Conservation (phyloP, 2,797 vertebrate genomes). For the Parotocinclus haroldoi region DNA sequence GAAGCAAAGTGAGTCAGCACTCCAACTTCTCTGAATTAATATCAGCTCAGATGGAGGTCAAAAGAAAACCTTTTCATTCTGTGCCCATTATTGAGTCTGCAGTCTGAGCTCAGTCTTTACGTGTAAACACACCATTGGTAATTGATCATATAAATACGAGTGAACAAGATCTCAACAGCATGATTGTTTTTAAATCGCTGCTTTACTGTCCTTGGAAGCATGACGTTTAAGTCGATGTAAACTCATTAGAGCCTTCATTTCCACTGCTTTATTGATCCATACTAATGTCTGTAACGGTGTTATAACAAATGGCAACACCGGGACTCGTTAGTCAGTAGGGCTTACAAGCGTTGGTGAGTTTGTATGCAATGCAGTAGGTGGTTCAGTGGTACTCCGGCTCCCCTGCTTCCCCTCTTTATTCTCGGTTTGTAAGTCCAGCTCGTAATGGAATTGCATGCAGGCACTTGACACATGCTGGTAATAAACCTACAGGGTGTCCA, state of each 20-base stretch:
- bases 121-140: no score
- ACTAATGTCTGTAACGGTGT: conserved; percentile 2
- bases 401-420: not conserved
- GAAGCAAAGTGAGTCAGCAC: no score
- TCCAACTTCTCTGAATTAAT: no score
- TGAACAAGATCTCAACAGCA: no score
- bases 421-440: not conserved
- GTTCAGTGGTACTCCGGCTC: not conserved
- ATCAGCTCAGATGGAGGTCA: no score
- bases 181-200: no score
- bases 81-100: no score
- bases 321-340: not conserved
- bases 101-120: no score
- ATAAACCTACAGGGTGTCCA: not conserved
- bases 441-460: conserved; percentile 15
- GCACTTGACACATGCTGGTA: not conserved
- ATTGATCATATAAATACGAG: no score
- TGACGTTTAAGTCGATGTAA: conserved; percentile 11
- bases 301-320: not conserved
- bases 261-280: conserved; percentile 5
- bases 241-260: not conserved
- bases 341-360: conserved; percentile 2
- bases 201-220: not conserved
- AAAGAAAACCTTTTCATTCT: no score
- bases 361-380: not conserved